Evolutionary conservation across 2,113 vertebrate genomes (phyloP).

Genomic region (Ascaphus truei): DNA sequence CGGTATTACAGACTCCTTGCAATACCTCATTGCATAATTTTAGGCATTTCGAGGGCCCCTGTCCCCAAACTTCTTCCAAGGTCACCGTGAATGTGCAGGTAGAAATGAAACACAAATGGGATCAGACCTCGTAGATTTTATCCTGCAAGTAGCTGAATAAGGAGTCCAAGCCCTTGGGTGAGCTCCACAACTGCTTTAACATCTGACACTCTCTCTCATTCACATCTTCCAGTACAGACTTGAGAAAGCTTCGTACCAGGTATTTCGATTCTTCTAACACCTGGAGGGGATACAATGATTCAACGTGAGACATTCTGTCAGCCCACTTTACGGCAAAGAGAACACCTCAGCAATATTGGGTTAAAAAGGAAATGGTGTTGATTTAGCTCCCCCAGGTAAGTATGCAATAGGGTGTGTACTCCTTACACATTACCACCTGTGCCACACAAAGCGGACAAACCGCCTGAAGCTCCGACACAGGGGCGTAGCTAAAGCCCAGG

Average conservation of each 20-base stretch:
- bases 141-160: conserved; percentile 92
- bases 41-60: conserved; percentile 46
- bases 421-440: too few species aligned
- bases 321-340: neutral
- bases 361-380: too few species aligned
- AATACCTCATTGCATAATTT: conserved; percentile 53
- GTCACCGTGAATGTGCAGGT: conserved; percentile 45
- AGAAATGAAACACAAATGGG: neutral
- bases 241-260: conserved; percentile 85
- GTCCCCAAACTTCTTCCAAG: conserved; percentile 50
- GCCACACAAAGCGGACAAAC: neutral
- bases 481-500: too few species aligned
- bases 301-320: neutral
- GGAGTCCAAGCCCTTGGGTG: conserved; percentile 92
- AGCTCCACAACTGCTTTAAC: conserved; percentile 93
- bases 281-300: conserved; percentile 52
- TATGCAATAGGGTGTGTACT: too few species aligned
- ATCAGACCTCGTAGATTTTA: conserved; percentile 86
- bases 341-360: too few species aligned
- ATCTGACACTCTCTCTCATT: conserved; percentile 94
- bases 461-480: too few species aligned
- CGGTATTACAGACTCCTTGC: conserved; percentile 45
- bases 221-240: conserved; percentile 86
- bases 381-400: too few species aligned
- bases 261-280: conserved; percentile 95